Base-by-base conservation (phyloP, 2,888 invertebrate genomes). In the Cosmorhoe ocellata region DNA sequence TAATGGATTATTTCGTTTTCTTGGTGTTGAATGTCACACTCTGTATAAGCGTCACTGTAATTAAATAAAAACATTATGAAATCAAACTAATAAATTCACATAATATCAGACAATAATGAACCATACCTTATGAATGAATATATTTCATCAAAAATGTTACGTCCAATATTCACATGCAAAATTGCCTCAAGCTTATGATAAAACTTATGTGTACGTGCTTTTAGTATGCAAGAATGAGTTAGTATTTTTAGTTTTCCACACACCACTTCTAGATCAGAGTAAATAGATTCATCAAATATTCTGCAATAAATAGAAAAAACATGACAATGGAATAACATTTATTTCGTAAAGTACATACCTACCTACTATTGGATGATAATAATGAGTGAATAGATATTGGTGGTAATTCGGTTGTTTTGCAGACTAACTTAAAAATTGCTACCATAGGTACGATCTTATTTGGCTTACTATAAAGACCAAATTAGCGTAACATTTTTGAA, bases 211-310 rank as follows among this genome's bases (percentile, higher is more conserved):
- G 92, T 91, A 76, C 92, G 91, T 72, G 91, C 84, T 82, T 86
- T 90, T 70, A 93, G 73, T 66, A 93, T 91, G 76, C 92, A 92
- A 76, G 90, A 84, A 81, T 93, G 92, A 61, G 92, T 91, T 76
- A 86, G 80, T 80, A 93, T 83, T 80, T 91, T 84, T 74, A 90
- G 79, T 83, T 87, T 90, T 67, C 91, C 91, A 74, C 92, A 89
- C 70, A 90, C 86, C 76, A 93, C 86, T 78, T 92, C 91, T 75
- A 93, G 81, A 81, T 93, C 92, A 67, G 91, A 89, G 80, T 91
- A 91, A 64, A 92, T 85, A 63, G 91, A 91, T 73, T 92, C 91
- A 71, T 90, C 90, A 82, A 91, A 92, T 76, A 92, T 91, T 90
- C 92, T 92, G 89, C 50, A 90, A 91, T 72, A 73, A 76, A 67